Conservation (phyloP, 64 coral and sea anemone genomes). For the Actinia equina region DNA sequence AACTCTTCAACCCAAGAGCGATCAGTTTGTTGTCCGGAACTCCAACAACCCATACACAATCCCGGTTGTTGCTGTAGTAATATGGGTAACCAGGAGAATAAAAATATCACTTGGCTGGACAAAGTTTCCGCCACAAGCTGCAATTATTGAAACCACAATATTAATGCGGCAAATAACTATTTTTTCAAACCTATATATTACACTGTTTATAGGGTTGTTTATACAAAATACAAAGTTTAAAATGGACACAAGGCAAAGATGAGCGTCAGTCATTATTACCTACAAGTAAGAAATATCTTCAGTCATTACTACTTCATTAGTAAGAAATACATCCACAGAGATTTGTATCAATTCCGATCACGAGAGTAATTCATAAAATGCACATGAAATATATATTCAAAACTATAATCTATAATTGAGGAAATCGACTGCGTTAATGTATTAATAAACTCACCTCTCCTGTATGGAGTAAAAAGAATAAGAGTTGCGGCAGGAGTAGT, state of each 20-base stretch:
- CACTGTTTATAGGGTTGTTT: not conserved
- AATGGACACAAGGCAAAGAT: too few relatives aligned
- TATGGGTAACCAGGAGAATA: conserved; percentile 70
- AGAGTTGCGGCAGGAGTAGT: not conserved
- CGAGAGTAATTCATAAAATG: too few relatives aligned
- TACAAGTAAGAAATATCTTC: too few relatives aligned
- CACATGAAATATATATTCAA: too few relatives aligned
- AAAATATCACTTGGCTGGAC: conserved; percentile 48
- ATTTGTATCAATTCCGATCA: too few relatives aligned
- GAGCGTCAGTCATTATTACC: too few relatives aligned
- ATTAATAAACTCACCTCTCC: not conserved
- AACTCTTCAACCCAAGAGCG: conserved; percentile 79
- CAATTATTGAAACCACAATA: not conserved
- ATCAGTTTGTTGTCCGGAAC: conserved; percentile 57
- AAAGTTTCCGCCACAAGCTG: conserved; percentile 59
- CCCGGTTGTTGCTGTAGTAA: conserved; percentile 35
- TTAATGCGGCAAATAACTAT: not conserved
- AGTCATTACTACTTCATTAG: too few relatives aligned
- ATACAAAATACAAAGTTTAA: too few relatives aligned
- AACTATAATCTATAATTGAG: too few relatives aligned
- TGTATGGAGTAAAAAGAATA: not conserved
- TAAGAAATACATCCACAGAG: too few relatives aligned
- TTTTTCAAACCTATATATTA: not conserved
- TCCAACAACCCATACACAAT: conserved; percentile 67
- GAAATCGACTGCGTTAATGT: too few relatives aligned